These are phyloP conservation scores for Trachelus iudaicus DNA, from an alignment of 2,888 invertebrate genomes.

Conservation along the genomic window DNA sequence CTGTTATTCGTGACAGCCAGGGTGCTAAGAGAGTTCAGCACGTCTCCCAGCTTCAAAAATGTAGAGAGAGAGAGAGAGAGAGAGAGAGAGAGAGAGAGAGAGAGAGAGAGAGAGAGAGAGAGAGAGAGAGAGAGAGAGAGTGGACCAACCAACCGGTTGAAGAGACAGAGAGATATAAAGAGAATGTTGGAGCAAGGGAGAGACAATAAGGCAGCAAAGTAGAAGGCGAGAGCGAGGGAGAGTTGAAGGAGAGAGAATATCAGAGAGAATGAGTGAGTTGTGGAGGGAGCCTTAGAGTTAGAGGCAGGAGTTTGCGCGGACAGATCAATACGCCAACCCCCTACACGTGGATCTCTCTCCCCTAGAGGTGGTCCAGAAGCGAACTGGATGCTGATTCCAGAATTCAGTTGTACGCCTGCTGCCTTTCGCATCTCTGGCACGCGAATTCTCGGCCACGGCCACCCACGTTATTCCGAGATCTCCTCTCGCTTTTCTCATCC, in stretches of 20 bases:
- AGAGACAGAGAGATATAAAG: slow-evolving; percentile 2
- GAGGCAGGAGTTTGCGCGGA: slow-evolving; percentile 54
- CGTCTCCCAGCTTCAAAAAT: neutral
- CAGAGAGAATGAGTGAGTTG: slow-evolving; percentile 9
- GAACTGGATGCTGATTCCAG: slow-evolving; percentile 39
- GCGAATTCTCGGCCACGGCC: slow-evolving; percentile 21
- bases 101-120: neutral
- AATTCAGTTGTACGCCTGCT: slow-evolving; percentile 45
- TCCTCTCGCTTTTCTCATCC: slow-evolving; percentile 11
- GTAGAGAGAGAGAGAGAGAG: neutral
- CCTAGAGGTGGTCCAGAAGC: slow-evolving; percentile 41
- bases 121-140: neutral
- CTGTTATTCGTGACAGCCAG: neutral
- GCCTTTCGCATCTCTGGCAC: slow-evolving; percentile 30
- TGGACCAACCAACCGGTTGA: neutral
- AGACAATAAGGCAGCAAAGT: neutral
- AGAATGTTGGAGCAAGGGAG: slow-evolving; percentile 1
- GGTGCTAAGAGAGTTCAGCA: neutral
- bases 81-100: no score
- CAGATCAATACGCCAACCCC: slow-evolving; percentile 57
- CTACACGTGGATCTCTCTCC: slow-evolving; percentile 51
- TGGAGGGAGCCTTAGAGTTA: slow-evolving; percentile 33
- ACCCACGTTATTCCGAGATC: neutral
- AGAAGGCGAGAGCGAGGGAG: slow-evolving; percentile 3
- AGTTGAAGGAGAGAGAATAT: slow-evolving; percentile 7